These are phyloP conservation scores for Luscinia megarhynchos DNA, from an alignment of 2,797 vertebrate genomes.

Conservation along the genomic window DNA sequence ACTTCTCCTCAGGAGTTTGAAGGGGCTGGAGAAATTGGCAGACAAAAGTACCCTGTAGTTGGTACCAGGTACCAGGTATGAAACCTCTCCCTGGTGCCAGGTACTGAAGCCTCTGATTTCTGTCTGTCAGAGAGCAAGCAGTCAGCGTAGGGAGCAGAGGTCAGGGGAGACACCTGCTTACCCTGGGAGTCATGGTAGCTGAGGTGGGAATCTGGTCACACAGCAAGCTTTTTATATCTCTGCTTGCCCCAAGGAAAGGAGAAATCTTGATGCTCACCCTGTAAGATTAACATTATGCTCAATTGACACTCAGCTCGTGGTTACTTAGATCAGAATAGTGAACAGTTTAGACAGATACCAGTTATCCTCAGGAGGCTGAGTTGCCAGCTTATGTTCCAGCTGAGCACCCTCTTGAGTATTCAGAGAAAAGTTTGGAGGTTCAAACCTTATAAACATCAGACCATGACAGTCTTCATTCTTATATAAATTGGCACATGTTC, in stretches of 20 bases:
- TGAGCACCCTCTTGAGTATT: not conserved
- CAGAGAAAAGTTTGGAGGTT: not conserved
- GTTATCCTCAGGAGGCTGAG: not conserved
- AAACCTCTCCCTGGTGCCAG: no score
- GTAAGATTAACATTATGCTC: not conserved
- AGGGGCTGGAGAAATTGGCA: not conserved
- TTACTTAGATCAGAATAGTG: not conserved
- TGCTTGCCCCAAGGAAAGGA: not conserved
- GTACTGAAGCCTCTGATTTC: not conserved
- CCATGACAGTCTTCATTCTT: not conserved
- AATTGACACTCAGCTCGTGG: not conserved
- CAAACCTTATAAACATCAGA: not conserved
- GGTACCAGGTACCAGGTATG: no score
- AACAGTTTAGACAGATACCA: not conserved
- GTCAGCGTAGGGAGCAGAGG: accelerated
- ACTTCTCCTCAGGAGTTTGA: not conserved
- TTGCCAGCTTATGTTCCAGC: not conserved
- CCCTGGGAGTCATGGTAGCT: not conserved
- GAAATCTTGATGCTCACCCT: not conserved
- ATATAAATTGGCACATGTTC: not conserved
- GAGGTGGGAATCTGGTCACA: not conserved
- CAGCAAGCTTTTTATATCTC: not conserved
- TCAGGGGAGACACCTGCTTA: not conserved
- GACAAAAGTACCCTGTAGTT: not conserved
- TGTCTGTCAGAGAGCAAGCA: not conserved